Percentiles rank a stretch among this genome's conserved stretches.
These are phyloP conservation scores for Mesocentrotus franciscanus DNA, from an alignment of 53 echinoderm and acorn worm species.

Conservation along the genomic window DNA sequence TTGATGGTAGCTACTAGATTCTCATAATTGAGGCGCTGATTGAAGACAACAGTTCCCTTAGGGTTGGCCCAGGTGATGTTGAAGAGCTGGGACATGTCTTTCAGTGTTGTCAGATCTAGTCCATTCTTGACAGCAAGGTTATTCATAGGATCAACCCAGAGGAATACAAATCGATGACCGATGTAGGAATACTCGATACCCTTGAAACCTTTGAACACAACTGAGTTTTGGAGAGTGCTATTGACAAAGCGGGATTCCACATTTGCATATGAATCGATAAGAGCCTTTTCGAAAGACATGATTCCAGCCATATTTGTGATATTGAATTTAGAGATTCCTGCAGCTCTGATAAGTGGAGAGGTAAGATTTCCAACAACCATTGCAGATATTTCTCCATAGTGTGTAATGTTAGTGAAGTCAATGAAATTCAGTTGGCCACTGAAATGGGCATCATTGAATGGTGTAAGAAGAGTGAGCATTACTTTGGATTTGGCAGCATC, in stretches of 20 bases:
- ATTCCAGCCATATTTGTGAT: constrained; percentile 71
- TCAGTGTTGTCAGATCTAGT: constrained; percentile 29
- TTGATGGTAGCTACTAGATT: constrained; percentile 65
- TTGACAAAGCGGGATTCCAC: constrained; percentile 22
- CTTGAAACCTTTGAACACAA: constrained; percentile 25
- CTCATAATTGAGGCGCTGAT: constrained; percentile 66
- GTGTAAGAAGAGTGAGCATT: not conserved
- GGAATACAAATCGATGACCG: constrained; percentile 40
- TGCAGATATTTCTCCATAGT: constrained; percentile 66
- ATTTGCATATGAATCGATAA: constrained; percentile 55
- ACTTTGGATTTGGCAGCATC: constrained; percentile 49
- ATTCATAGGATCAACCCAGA: constrained; percentile 54
- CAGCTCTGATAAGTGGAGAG: constrained; percentile 65
- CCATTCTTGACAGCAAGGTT: constrained; percentile 52
- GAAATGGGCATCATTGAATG: not conserved
- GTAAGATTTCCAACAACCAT: constrained; percentile 63
- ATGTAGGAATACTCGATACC: constrained; percentile 14
- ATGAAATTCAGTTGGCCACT: constrained; percentile 62
- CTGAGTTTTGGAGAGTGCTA: constrained; percentile 37
- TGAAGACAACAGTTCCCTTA: constrained; percentile 63
- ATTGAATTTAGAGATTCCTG: constrained; percentile 62
- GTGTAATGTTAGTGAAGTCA: constrained; percentile 70
- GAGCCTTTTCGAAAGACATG: constrained; percentile 68
- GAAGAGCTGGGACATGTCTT: constrained; percentile 60
- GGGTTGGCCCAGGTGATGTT: constrained; percentile 56